A percentile compares a stretch with the other conserved stretches of the same genome.
These are phyloP conservation scores for Drosophila gaucha DNA, from an alignment of 2,888 invertebrate species.

Conservation along the genomic window DNA sequence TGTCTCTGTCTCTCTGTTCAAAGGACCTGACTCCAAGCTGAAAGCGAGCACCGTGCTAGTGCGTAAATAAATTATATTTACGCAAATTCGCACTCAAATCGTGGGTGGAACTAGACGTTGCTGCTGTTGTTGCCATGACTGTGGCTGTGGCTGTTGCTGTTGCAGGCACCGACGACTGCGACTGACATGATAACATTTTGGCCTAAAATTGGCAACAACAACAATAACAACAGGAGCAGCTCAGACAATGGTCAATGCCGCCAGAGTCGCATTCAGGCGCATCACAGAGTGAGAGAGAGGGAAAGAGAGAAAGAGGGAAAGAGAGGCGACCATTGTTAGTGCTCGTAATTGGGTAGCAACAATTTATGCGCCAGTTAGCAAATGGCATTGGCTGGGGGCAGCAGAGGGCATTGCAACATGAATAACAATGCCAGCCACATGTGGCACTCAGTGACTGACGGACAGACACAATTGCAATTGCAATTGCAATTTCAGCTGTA, in stretches of 20 bases:
- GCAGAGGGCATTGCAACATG: slow-evolving; percentile 46
- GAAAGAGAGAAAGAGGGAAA: not conserved
- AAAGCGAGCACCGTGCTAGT: slow-evolving; percentile 53
- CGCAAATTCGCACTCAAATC: slow-evolving; percentile 76
- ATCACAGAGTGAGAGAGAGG: slow-evolving; percentile 10
- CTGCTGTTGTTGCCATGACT: slow-evolving; percentile 7
- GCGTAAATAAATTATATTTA: slow-evolving; percentile 79
- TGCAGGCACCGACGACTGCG: slow-evolving; percentile 70
- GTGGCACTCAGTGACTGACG: slow-evolving; percentile 48
- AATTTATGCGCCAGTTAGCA: slow-evolving; percentile 70
- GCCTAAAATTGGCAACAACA: slow-evolving; percentile 81
- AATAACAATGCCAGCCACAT: slow-evolving; percentile 70
- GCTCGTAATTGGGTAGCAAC: slow-evolving; percentile 78
- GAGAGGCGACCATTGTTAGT: slow-evolving; percentile 65
- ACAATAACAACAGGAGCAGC: slow-evolving; percentile 42
- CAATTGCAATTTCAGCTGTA: slow-evolving; percentile 69
- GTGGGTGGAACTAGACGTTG: slow-evolving; percentile 17
- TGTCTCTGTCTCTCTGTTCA: slow-evolving; percentile 43
- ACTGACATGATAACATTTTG: slow-evolving; percentile 79
- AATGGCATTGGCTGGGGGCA: slow-evolving; percentile 7
- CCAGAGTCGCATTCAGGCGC: slow-evolving; percentile 36
- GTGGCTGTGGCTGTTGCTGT: slow-evolving; percentile 17
- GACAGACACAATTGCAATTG: slow-evolving; percentile 49
- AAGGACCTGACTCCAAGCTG: slow-evolving; percentile 26
- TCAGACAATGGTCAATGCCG: slow-evolving; percentile 54